Evolutionary conservation across 1,140 invertebrate species (phyloP).

Genomic region (Thalassaphorura encarpata): DNA sequence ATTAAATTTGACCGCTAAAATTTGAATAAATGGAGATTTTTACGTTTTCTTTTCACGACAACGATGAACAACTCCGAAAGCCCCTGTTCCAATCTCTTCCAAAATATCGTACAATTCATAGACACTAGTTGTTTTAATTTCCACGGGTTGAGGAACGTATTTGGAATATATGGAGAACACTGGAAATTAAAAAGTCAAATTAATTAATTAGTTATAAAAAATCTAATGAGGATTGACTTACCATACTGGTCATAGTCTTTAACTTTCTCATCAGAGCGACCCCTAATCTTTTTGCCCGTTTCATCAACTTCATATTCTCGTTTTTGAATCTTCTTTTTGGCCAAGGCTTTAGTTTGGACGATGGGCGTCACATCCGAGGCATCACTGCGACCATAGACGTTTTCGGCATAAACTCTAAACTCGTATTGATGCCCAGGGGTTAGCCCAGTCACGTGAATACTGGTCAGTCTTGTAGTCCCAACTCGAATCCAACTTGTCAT

Average conservation of each 20-base stretch:
- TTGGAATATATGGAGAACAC: slow-evolving; percentile 97
- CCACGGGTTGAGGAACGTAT: slow-evolving; percentile 90
- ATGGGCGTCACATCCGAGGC: slow-evolving; percentile 73
- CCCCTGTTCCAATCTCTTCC: slow-evolving; percentile 97
- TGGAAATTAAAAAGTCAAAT: slow-evolving; percentile 35
- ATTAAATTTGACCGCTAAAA: not conserved
- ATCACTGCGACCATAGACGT: slow-evolving; percentile 80
- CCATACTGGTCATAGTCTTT: slow-evolving; percentile 93
- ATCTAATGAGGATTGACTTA: slow-evolving; percentile 39
- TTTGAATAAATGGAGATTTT: not conserved
- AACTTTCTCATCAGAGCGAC: slow-evolving; percentile 75
- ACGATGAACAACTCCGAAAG: slow-evolving; percentile 96
- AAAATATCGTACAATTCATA: slow-evolving; percentile 98
- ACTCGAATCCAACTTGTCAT: slow-evolving; percentile 91
- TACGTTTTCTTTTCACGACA: slow-evolving; percentile 84
- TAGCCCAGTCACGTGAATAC: slow-evolving; percentile 75
- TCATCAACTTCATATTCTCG: slow-evolving; percentile 77
- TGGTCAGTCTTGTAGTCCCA: slow-evolving; percentile 83
- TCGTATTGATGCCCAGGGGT: slow-evolving; percentile 88
- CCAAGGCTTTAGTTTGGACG: slow-evolving; percentile 69
- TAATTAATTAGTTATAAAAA: slow-evolving; percentile 1
- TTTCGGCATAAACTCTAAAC: slow-evolving; percentile 81
- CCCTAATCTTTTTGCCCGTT: slow-evolving; percentile 82
- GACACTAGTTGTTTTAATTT: slow-evolving; percentile 86
- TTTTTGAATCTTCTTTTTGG: slow-evolving; percentile 63